Base-by-base conservation (phyloP, 2,888 invertebrate genomes). In the Rhopalosiphum nymphaeae region DNA sequence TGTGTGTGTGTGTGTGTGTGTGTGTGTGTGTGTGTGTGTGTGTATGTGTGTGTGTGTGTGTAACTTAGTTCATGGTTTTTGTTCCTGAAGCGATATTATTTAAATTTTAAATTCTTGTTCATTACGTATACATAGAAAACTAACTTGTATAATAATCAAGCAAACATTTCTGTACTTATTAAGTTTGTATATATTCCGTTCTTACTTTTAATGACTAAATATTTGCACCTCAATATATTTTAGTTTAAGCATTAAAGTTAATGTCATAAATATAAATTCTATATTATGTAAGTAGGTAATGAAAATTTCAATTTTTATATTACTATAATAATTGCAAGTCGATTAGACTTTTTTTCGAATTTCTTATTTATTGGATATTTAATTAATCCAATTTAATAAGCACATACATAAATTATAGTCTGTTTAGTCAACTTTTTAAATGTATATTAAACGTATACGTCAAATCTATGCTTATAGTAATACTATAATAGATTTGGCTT, bases 171-270 rank as follows among this genome's bases (percentile, higher is more conserved):
- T 67, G n/a, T 90, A 61, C 46, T 11, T 42, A 56, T 91, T 84
- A 16, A 91, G 78, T 57, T 86, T 91, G 91, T 85, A 85, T 86
- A 91, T 91, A 86, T 85, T 44, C n/a, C n/a, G 21, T 85, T 91
- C 49, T 49, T 85, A 89, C 13, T n/a, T 78, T n/a, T n/a, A 29
- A 89, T 57, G 56, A 11, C 29, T 57, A 57, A 3, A 25, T 36
- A 88, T 25, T 57, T 13, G 57, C 91, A 91, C 57, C 56, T 57
- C 29, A 5, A 57, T 16, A 57, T 89, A 36, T 88, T 53, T 88
- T 56, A 89, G 86, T 86, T 46, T 90, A 78, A 78, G 36, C 21
- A 36, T 61, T 44, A 26, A 42, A 56, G 89, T 61, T 44, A 57
- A 56, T 36, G n/a, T 91, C 42, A 7, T 53, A 26, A 78, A 36